A percentile compares a stretch with the other conserved stretches of the same genome.
These are phyloP conservation scores for Agapornis canus DNA, from an alignment of 2,797 vertebrate species.

Conservation along the genomic window DNA sequence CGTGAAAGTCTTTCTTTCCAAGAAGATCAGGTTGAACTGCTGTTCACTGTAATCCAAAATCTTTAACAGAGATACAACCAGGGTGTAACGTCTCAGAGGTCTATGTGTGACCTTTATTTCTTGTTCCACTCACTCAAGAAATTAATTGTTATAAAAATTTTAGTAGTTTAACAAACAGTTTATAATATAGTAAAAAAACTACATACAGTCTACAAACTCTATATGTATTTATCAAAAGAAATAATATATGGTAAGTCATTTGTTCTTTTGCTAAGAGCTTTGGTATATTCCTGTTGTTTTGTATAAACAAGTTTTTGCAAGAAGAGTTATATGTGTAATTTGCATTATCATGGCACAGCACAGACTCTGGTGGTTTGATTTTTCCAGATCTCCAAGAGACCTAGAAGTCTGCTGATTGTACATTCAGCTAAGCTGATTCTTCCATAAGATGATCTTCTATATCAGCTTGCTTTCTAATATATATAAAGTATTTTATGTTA, in stretches of 20 bases:
- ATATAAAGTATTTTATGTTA: neutral
- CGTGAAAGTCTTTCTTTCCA: neutral
- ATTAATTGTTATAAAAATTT: neutral
- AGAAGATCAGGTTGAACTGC: neutral
- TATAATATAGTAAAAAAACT: neutral
- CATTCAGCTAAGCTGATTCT: neutral
- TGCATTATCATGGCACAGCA: neutral
- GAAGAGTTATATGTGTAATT: neutral
- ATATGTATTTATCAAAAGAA: neutral
- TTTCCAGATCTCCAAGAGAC: neutral
- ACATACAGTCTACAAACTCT: neutral
- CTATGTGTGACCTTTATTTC: neutral
- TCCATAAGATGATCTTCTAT: neutral
- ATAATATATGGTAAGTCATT: neutral
- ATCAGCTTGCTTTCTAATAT: neutral
- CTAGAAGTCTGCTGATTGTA: neutral
- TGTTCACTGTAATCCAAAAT: neutral
- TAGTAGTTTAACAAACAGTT: neutral
- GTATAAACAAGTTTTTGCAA: neutral
- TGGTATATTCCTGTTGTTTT: constrained; percentile 21
- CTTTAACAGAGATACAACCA: neutral
- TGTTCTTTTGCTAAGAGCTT: constrained; percentile 25
- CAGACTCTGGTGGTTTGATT: neutral
- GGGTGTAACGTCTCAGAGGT: neutral
- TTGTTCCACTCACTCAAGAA: neutral